Evolutionary conservation across 1,140 invertebrate species (phyloP), one percentile per base, ranked within the genome.

Genomic region (Drosophila repleta): DNA sequence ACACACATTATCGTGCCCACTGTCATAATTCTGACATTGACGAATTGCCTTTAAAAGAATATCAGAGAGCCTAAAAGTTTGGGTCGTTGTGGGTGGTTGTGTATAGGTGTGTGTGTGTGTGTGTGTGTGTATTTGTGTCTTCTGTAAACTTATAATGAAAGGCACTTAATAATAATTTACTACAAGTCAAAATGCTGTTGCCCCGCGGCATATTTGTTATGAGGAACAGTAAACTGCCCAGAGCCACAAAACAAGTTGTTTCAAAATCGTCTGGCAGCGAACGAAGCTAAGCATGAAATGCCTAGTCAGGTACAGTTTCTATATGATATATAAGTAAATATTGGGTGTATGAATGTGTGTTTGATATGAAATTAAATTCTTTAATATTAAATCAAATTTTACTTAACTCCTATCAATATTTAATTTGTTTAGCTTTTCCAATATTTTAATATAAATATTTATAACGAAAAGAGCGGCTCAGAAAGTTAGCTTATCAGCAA

Each of bases 21-120:
- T 79, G 76, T 88, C 62, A 83, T 69, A 82, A 74, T 79, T 77
- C 79, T 88, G 84, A 88, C 83, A 89, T 79, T 88, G 83, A 88
- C 84, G 79, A 76, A 88, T 88, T 74, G 76, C 49, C 52, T 56
- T 74, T 48, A 64, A 76, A 76, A 76, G 75, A 68, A 68, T 45
- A 52, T 64, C 49, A 51, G 49, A 66, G 61, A 62, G 48, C 39
- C 53, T 51, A 61, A 37, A 55, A 56, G 37, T 18, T 0, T 51
- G n/a, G 39, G 10, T 17, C 29, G 3, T 7, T 26, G 6, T 41
- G 6, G 15, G 24, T 26, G 0, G 45, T 8, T 7, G 8, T 18
- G 21, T 26, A 18, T 15, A 6, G 4, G 24, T 26, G 26, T 43
- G 58, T 52, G 48, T 68, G n/a, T 26, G 6, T 41, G 6, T 24